Evolutionary conservation across 2,797 vertebrate species (phyloP).

Genomic region (Schizopygopsis pylzovi): DNA sequence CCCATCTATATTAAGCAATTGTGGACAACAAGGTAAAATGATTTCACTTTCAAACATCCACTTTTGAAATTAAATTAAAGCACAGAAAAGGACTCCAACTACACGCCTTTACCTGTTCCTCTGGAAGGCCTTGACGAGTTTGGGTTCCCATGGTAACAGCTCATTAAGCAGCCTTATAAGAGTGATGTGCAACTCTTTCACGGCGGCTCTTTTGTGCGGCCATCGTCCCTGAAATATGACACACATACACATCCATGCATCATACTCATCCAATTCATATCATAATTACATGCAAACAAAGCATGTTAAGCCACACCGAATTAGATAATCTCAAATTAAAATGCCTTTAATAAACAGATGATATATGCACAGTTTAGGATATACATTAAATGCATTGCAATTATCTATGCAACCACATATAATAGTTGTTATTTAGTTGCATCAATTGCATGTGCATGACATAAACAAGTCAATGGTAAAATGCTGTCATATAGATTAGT

Average conservation of each 20-base stretch:
- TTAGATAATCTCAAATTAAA: not conserved
- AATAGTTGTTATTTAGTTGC: no score
- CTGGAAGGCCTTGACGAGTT: conserved; percentile 95
- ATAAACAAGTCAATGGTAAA: not conserved
- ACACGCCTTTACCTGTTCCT: conserved; percentile 86
- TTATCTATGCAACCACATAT: not conserved
- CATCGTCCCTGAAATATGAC: conserved; percentile 85
- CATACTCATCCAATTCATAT: not conserved
- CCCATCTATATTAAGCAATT: not conserved
- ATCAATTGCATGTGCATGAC: not conserved
- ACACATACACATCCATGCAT: not conserved
- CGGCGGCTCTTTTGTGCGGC: conserved; percentile 89
- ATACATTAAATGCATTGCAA: not conserved
- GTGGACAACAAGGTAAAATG: not conserved
- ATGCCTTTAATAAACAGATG: not conserved
- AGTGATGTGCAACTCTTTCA: conserved; percentile 95
- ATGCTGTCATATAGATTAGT: not conserved
- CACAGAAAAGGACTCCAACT: not conserved
- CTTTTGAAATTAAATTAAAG: not conserved
- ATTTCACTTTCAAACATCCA: not conserved
- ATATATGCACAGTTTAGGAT: not conserved
- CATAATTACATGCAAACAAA: not conserved
- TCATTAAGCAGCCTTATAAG: conserved; percentile 95
- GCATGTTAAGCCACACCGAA: not conserved
- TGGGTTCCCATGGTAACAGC: conserved; percentile 96